These are phyloP conservation scores for Melanotus villosus DNA, from an alignment of 2,888 invertebrate genomes.

Conservation along the genomic window DNA sequence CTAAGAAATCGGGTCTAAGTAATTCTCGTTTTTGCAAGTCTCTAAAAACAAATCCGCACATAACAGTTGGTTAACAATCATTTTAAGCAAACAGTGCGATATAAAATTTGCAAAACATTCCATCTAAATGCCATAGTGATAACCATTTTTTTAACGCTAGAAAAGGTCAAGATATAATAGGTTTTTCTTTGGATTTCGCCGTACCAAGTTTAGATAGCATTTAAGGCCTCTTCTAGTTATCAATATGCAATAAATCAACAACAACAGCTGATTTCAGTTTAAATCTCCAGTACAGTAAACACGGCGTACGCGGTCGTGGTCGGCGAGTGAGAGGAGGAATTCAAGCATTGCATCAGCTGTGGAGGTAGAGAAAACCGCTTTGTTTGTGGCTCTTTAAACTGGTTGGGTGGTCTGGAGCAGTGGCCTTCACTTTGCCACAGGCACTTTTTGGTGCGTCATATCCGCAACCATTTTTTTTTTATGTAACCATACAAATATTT, in stretches of 20 bases:
- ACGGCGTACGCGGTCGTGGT: slow-evolving; percentile 7
- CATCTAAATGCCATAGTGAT: no score
- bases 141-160: no score
- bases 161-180: no score
- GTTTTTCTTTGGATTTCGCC: no score
- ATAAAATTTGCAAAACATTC: no score
- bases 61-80: no score
- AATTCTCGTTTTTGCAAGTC: no score
- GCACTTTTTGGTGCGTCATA: slow-evolving; percentile 37
- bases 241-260: background rate
- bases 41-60: no score
- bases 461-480: slow-evolving; percentile 35
- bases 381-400: slow-evolving; percentile 50
- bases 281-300: slow-evolving; percentile 3
- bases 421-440: slow-evolving; percentile 47
- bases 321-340: slow-evolving; percentile 25
- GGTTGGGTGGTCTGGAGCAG: slow-evolving; percentile 50
- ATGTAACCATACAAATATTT: slow-evolving; percentile 16
- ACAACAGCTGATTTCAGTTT: slow-evolving; percentile 24
- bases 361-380: slow-evolving; percentile 39
- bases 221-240: no score
- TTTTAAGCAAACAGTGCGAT: no score
- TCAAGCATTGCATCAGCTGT: slow-evolving; percentile 39
- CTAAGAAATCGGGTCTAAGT: no score
- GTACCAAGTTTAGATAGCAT: no score